These are phyloP conservation scores for Emydoidea blandingii DNA, from an alignment of 2,797 vertebrate genomes.

Conservation along the genomic window DNA sequence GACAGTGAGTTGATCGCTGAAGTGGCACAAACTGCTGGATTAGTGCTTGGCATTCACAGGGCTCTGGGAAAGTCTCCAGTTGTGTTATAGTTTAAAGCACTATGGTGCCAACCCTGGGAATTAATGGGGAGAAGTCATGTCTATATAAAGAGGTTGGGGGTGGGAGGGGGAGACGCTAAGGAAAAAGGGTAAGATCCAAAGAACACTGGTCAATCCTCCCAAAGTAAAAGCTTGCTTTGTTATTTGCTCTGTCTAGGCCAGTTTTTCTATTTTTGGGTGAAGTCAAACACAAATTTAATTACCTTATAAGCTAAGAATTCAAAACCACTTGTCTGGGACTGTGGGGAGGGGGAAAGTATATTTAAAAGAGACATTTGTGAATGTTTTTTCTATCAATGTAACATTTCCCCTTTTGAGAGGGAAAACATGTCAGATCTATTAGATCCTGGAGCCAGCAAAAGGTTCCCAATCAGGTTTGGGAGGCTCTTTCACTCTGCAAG, in stretches of 20 bases:
- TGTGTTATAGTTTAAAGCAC: neutral
- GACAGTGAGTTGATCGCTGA: neutral
- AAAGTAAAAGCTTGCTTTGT: neutral
- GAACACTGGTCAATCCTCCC: neutral
- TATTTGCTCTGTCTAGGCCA: neutral
- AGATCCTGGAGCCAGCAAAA: slow-evolving; percentile 27
- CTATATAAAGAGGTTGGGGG: neutral
- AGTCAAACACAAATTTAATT: neutral
- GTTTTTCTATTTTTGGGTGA: neutral
- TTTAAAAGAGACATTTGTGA: neutral
- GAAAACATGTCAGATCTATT: slow-evolving; percentile 21
- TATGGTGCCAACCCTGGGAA: neutral
- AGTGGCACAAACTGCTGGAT: neutral
- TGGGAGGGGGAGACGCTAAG: neutral
- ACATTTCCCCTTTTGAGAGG: slow-evolving; percentile 45
- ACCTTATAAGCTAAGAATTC: neutral
- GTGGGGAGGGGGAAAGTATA: neutral
- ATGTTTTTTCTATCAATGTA: neutral
- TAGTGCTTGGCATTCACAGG: neutral
- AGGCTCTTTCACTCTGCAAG: neutral
- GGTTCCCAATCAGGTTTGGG: neutral
- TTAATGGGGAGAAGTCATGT: neutral
- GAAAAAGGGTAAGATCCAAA: neutral
- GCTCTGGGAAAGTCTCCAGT: neutral
- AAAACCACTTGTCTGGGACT: neutral